These are phyloP conservation scores for Crepidodera aurea DNA, from an alignment of 2,888 invertebrate genomes.

Conservation along the genomic window DNA sequence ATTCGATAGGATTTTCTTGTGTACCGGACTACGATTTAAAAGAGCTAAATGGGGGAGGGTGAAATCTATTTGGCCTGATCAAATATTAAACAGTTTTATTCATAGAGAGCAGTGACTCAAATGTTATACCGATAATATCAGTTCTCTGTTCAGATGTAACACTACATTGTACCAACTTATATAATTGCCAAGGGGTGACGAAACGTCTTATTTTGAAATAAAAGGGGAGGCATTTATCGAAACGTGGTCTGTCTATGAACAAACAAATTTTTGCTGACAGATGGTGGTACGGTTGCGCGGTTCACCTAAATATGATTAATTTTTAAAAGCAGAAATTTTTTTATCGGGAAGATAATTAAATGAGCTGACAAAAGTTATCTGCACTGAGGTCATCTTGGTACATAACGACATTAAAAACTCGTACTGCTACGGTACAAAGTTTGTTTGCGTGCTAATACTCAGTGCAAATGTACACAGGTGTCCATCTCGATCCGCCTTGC, in stretches of 20 bases:
- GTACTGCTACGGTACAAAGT: slow-evolving; percentile 44
- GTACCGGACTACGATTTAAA: background rate
- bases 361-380: slow-evolving; percentile 36
- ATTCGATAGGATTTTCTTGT: no score
- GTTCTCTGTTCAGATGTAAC: slow-evolving; percentile 39
- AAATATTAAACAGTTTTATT: slow-evolving; percentile 54
- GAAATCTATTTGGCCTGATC: slow-evolving; percentile 54
- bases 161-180: slow-evolving; percentile 25
- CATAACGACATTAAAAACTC: slow-evolving; percentile 40
- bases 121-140: slow-evolving; percentile 43
- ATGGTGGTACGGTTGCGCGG: no score
- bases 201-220: background rate
- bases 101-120: slow-evolving; percentile 22
- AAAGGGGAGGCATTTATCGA: slow-evolving; percentile 12
- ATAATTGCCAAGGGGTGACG: slow-evolving; percentile 3
- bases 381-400: slow-evolving; percentile 41
- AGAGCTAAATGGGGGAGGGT: slow-evolving; percentile 41
- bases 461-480: slow-evolving; percentile 46
- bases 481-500: slow-evolving; percentile 37
- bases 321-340: no score
- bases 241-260: no score
- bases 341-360: slow-evolving; percentile 14
- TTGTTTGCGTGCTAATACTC: slow-evolving; percentile 45
- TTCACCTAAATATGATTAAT: no score
- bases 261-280: no score